Conservation (phyloP, 2,113 vertebrate species). For the Drymodes brunneopygia region DNA sequence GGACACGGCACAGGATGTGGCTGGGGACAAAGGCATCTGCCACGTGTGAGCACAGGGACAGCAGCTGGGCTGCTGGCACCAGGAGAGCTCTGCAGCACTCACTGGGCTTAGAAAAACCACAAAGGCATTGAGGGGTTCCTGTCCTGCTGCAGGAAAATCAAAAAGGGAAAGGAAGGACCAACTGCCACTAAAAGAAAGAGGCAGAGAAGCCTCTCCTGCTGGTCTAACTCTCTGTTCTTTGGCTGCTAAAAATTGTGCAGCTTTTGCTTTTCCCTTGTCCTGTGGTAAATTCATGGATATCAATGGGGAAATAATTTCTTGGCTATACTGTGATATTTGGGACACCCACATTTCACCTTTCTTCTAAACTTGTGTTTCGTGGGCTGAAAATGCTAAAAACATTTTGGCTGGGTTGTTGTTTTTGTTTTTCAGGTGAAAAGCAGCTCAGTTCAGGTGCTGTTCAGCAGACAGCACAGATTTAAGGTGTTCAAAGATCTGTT, state of each 20-base stretch:
- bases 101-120: background rate
- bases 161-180: background rate
- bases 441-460: background rate
- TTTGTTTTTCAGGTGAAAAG: background rate
- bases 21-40: background rate
- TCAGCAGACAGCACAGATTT: background rate
- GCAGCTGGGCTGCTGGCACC: background rate
- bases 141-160: background rate
- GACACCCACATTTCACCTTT: background rate
- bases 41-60: background rate
- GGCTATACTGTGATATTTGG: background rate
- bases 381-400: background rate
- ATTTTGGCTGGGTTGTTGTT: background rate
- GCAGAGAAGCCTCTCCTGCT: background rate
- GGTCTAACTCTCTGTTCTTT: background rate
- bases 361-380: background rate
- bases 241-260: background rate
- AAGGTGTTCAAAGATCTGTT: background rate
- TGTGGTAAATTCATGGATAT: background rate
- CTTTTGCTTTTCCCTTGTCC: background rate
- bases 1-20: fast-evolving
- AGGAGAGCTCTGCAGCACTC: background rate
- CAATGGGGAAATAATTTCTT: background rate
- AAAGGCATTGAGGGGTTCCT: background rate
- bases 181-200: background rate